Evolutionary conservation across 2,888 invertebrate species (phyloP).

Genomic region (Horisme vitalbata): DNA sequence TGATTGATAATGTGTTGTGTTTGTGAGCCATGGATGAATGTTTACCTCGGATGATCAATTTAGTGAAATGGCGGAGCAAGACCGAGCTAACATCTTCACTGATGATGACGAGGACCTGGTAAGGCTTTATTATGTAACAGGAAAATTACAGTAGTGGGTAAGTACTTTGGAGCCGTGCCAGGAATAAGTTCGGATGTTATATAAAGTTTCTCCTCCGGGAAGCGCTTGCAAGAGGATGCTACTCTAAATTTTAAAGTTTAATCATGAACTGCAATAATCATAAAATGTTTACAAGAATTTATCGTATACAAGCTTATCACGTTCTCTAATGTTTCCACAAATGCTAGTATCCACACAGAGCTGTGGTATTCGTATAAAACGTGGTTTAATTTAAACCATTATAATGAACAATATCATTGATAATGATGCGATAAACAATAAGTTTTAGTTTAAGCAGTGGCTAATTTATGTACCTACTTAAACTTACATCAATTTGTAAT

Average conservation of each 20-base stretch:
- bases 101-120: conserved; percentile 78
- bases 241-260: conserved; percentile 5
- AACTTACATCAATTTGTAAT: no score
- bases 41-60: conserved; percentile 50
- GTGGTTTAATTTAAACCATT: no score
- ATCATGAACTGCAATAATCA: conserved; percentile 5
- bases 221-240: conserved; percentile 29
- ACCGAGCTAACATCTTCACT: conserved; percentile 69
- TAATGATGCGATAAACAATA: no score
- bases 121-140: conserved; percentile 52
- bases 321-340: no score
- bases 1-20: conserved; percentile 56
- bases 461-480: no score
- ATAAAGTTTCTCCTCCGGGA: conserved; percentile 50
- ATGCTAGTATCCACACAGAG: no score
- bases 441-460: no score
- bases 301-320: no score
- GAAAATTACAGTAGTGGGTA: conserved; percentile 49
- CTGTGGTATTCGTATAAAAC: no score
- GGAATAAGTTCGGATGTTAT: conserved; percentile 43
- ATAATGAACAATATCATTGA: no score
- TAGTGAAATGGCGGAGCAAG: conserved; percentile 71
- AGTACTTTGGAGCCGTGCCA: conserved; percentile 53
- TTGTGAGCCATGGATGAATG: conserved; percentile 69
- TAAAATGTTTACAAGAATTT: no score